phyloP scores from a whole-genome alignment of 2,888 invertebrate species.

The Dexiosoma caninum region DNA sequence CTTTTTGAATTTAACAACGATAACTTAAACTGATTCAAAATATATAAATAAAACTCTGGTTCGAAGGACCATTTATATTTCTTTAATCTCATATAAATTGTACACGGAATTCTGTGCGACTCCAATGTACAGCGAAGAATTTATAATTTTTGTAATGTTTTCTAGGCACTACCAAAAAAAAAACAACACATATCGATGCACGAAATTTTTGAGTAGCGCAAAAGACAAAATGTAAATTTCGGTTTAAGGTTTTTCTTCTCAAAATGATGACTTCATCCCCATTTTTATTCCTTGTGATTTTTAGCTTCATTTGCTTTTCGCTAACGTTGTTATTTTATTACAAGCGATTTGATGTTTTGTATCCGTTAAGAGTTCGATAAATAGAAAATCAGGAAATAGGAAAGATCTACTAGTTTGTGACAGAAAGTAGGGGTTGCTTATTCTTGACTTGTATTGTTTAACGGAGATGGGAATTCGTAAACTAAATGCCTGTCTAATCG shows the following conservation, averaged over 20 bases:
- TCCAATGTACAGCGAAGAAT: too few relatives aligned
- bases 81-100: too few relatives aligned
- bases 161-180: too few relatives aligned
- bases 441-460: not conserved
- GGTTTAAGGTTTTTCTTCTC: not conserved
- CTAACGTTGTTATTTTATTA: slow-evolving; percentile 53
- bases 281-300: slow-evolving; percentile 37
- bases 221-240: slow-evolving; percentile 26
- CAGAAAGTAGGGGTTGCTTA: slow-evolving; percentile 4
- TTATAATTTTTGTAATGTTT: too few relatives aligned
- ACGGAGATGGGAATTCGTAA: not conserved
- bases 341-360: slow-evolving; percentile 31
- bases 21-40: too few relatives aligned
- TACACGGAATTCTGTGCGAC: too few relatives aligned
- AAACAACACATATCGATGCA: too few relatives aligned
- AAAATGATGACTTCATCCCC: slow-evolving; percentile 31
- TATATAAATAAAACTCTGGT: too few relatives aligned
- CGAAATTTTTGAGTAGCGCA: slow-evolving; percentile 8
- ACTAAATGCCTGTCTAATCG: not conserved
- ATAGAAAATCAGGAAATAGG: not conserved
- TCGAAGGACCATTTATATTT: too few relatives aligned
- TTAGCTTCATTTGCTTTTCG: slow-evolving; percentile 42
- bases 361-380: not conserved
- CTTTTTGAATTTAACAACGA: too few relatives aligned
- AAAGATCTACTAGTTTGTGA: not conserved